phyloP scores from a whole-genome alignment of 2,113 vertebrate genomes.

The Callithrix jacchus region DNA sequence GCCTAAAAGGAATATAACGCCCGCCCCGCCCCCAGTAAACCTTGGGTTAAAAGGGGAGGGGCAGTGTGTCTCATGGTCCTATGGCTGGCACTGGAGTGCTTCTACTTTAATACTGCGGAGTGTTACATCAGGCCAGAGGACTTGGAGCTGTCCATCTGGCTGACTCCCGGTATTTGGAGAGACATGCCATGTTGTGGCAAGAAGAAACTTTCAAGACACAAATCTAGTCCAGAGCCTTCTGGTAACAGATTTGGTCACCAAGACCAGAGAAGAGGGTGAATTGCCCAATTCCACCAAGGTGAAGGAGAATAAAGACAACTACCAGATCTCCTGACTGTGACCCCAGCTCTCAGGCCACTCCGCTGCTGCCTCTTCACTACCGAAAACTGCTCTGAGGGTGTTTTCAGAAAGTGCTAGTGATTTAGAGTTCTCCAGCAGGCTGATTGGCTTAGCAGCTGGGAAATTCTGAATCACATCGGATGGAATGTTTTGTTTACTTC shows the following conservation, averaged over 20 bases:
- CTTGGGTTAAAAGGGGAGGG: not conserved
- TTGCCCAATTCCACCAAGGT: not conserved
- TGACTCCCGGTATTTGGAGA: not conserved
- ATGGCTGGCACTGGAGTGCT: not conserved
- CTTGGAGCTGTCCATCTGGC: not conserved
- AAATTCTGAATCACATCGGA: slow-evolving; percentile 73
- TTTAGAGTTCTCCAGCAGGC: slow-evolving; percentile 25
- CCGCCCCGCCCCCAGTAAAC: not conserved
- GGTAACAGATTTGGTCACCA: not conserved
- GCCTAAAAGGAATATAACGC: not conserved
- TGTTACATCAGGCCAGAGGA: not conserved
- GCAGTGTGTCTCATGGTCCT: not conserved
- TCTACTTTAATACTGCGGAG: not conserved
- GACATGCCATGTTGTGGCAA: not conserved
- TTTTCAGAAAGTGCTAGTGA: slow-evolving; percentile 50
- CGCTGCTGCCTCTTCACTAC: not conserved
- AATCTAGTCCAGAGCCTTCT: not conserved
- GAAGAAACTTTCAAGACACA: not conserved
- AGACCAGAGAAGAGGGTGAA: not conserved
- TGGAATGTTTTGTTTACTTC: slow-evolving; percentile 78
- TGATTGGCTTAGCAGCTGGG: slow-evolving; percentile 60
- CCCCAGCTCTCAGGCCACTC: not conserved
- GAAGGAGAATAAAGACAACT: not conserved
- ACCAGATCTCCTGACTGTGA: not conserved
- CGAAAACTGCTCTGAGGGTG: not conserved